phyloP scores from a whole-genome alignment of 2,113 vertebrate species.

The Xenopus laevis region DNA sequence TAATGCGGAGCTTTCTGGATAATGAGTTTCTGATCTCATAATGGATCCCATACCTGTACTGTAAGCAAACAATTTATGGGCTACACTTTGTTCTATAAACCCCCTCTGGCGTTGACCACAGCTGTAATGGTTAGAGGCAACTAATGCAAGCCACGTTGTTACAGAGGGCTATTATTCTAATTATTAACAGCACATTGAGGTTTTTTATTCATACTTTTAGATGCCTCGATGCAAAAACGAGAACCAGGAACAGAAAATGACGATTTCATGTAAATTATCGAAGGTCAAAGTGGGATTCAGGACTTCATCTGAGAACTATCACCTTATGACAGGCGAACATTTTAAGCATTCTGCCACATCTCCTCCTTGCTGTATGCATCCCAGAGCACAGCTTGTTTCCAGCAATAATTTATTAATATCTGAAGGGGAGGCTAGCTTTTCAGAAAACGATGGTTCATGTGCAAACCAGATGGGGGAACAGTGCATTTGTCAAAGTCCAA shows the following conservation, averaged over 20 bases:
- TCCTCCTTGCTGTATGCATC: conserved; percentile 28
- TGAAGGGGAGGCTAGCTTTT: conserved; percentile 46
- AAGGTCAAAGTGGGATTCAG: conserved; percentile 26
- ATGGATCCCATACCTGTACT: too few species aligned
- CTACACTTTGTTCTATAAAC: too few species aligned
- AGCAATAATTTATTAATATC: conserved; percentile 48
- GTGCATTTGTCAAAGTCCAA: conserved; percentile 45
- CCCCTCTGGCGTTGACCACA: too few species aligned
- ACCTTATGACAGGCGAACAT: neutral
- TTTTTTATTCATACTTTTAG: too few species aligned
- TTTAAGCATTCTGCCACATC: conserved; percentile 25
- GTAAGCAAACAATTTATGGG: too few species aligned
- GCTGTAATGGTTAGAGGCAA: too few species aligned
- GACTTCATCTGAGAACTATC: conserved; percentile 10
- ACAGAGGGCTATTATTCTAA: too few species aligned
- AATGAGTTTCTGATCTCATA: too few species aligned
- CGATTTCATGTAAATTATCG: conserved; percentile 17
- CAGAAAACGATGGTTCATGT: conserved; percentile 50
- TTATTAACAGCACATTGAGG: too few species aligned
- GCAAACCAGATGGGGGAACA: conserved; percentile 50
- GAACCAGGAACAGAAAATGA: neutral
- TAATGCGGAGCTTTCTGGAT: too few species aligned
- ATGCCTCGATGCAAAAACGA: too few species aligned
- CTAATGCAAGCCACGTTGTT: too few species aligned
- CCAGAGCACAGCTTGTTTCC: conserved; percentile 34